Evolutionary conservation across 2,797 vertebrate genomes (phyloP).

Genomic region (Acrossocheilus wenchowensis): DNA sequence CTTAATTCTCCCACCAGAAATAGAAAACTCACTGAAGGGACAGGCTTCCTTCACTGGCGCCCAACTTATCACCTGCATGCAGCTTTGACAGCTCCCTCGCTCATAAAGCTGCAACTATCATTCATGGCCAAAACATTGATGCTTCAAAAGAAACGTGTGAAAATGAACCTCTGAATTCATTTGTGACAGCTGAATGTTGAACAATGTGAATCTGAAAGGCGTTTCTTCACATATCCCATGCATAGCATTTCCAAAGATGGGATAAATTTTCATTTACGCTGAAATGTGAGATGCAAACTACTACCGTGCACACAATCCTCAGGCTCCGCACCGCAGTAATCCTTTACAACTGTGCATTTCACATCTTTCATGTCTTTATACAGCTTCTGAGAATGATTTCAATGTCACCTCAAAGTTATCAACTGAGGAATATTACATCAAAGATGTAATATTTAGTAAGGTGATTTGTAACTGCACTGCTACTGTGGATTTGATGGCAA

Average conservation of each 20-base stretch:
- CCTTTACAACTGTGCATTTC: constrained; percentile 38
- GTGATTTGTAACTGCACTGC: constrained; percentile 9
- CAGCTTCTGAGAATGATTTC: constrained; percentile 33
- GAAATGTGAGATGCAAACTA: constrained; percentile 19
- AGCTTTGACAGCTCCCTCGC: constrained; percentile 63
- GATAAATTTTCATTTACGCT: constrained; percentile 24
- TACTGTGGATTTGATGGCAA: constrained; percentile 1
- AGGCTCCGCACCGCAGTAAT: constrained; percentile 22
- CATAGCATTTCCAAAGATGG: constrained; percentile 23
- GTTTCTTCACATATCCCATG: constrained; percentile 15
- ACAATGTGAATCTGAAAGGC: constrained; percentile 20
- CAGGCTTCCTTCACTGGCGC: constrained; percentile 35
- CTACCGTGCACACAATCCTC: neutral
- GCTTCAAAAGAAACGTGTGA: constrained; percentile 24
- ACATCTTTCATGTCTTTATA: constrained; percentile 26
- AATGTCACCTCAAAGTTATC: constrained; percentile 26
- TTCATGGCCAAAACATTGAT: neutral
- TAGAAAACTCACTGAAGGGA: constrained; percentile 29
- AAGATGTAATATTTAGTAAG: constrained; percentile 27
- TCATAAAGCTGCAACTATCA: constrained; percentile 56
- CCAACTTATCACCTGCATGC: constrained; percentile 67
- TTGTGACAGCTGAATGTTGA: constrained; percentile 12
- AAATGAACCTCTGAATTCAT: constrained; percentile 11
- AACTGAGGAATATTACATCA: neutral
- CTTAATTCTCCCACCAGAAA: constrained; percentile 50